Evolutionary conservation across 1,140 invertebrate species (phyloP).

Genomic region (Pogonognathellus flavescens): DNA sequence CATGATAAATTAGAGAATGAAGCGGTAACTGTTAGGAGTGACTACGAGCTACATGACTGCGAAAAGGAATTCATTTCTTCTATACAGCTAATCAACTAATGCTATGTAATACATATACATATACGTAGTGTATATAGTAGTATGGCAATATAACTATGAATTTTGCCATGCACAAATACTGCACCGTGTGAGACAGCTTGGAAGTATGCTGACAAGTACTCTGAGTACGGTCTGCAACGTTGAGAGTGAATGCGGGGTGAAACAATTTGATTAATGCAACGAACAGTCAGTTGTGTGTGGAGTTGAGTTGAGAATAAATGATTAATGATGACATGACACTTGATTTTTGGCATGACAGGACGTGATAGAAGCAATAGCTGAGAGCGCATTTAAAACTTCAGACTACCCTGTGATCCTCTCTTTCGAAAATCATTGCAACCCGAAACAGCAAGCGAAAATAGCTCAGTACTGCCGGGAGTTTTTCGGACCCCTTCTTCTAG

Average conservation of each 20-base stretch:
- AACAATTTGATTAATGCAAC: conserved; percentile 30
- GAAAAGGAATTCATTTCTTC: not conserved
- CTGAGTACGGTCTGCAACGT: not conserved
- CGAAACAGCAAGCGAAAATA: conserved; percentile 96
- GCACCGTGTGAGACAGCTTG: too few relatives aligned
- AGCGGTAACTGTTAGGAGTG: not conserved
- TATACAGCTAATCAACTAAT: too few relatives aligned
- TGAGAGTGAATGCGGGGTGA: not conserved
- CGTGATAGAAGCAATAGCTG: conserved; percentile 96
- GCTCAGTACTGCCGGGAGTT: conserved; percentile 95
- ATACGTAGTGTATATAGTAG: too few relatives aligned
- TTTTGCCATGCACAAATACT: too few relatives aligned
- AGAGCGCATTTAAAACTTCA: conserved; percentile 97
- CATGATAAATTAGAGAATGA: not conserved
- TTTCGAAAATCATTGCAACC: conserved; percentile 98
- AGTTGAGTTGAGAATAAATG: conserved; percentile 19
- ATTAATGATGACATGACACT: conserved; percentile 49
- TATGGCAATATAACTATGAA: too few relatives aligned
- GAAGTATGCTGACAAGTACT: too few relatives aligned
- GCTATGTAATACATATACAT: too few relatives aligned
- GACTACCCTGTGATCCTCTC: conserved; percentile 96
- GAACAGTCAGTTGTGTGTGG: not conserved
- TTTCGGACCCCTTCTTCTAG: conserved; percentile 95
- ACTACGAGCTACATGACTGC: not conserved
- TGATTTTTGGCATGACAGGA: conserved; percentile 73